Conservation (phyloP, 1,140 invertebrate species). For the Orius insidiosus region DNA sequence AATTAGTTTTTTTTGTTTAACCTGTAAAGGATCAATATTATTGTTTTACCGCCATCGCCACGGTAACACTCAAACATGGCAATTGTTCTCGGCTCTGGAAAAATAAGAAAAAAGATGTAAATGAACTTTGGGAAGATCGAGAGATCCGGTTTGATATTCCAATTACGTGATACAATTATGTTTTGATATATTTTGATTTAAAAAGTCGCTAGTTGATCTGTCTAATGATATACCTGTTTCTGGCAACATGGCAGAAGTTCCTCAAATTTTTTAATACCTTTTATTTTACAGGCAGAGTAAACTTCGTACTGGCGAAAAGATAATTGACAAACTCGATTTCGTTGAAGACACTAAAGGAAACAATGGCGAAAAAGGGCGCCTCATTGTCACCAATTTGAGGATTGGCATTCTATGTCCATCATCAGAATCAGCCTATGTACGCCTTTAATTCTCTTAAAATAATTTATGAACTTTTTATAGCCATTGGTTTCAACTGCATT, state of each 20-base stretch:
- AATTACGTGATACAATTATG: constrained; percentile 37
- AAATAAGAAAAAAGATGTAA: constrained; percentile 9
- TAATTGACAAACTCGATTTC: constrained; percentile 79
- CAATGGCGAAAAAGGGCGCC: constrained; percentile 69
- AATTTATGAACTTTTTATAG: constrained; percentile 35
- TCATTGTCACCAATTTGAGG: constrained; percentile 78
- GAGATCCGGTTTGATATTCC: constrained; percentile 78
- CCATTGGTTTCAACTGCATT: constrained; percentile 80
- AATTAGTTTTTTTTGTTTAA: too few relatives aligned
- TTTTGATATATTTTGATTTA: constrained; percentile 12
- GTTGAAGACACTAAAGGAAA: constrained; percentile 98
- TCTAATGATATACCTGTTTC: not conserved
- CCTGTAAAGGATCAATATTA: too few relatives aligned
- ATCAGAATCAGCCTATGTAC: constrained; percentile 78
- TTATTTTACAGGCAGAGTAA: constrained; percentile 48
- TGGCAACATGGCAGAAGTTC: too few relatives aligned
- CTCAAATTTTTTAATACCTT: too few relatives aligned
- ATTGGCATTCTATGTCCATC: constrained; percentile 72
- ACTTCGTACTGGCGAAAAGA: constrained; percentile 65
- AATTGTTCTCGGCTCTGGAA: constrained; percentile 4
- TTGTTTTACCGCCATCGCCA: too few relatives aligned
- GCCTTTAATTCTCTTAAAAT: constrained; percentile 6
- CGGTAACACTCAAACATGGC: constrained; percentile 5
- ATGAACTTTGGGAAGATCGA: constrained; percentile 67
- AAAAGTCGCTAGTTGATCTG: not conserved